These are phyloP conservation scores for Orchestia grillus DNA, from an alignment of 1,140 invertebrate genomes.

Conservation along the genomic window DNA sequence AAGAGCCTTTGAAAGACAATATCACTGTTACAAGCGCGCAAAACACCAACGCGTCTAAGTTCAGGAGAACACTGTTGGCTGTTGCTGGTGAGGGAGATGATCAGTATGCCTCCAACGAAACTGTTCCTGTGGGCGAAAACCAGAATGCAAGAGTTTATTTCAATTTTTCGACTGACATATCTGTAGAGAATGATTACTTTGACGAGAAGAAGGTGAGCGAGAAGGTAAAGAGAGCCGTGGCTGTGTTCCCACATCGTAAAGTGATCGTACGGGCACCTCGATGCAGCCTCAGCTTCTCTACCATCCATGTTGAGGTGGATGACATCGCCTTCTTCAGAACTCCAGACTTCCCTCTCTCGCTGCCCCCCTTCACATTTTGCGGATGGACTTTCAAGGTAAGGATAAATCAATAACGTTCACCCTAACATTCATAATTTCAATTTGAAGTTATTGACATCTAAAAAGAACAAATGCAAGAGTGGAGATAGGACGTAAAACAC, in stretches of 20 bases:
- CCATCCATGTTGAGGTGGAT: neutral
- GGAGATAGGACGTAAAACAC: neutral
- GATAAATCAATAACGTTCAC: neutral
- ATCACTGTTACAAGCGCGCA: neutral
- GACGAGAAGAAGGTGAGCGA: neutral
- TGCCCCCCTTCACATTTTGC: constrained; percentile 34
- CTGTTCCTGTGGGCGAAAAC: neutral
- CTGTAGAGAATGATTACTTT: neutral
- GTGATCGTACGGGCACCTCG: neutral
- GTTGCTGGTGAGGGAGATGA: neutral
- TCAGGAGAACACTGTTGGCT: neutral
- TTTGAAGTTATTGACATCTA: neutral
- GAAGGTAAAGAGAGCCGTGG: neutral
- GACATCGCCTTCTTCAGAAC: constrained; percentile 44
- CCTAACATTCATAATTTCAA: neutral
- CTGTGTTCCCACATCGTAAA: neutral
- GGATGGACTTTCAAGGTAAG: constrained; percentile 30
- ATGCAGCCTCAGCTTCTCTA: constrained; percentile 45
- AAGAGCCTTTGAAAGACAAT: neutral
- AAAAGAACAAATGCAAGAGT: neutral
- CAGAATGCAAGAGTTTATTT: neutral
- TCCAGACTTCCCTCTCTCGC: neutral
- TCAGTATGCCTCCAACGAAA: neutral
- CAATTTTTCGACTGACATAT: neutral
- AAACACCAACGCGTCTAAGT: neutral